Percentiles rank a stretch among this genome's conserved stretches.
phyloP scores from a whole-genome alignment of 2,113 vertebrate species.

The Notarius lentiginosus region DNA sequence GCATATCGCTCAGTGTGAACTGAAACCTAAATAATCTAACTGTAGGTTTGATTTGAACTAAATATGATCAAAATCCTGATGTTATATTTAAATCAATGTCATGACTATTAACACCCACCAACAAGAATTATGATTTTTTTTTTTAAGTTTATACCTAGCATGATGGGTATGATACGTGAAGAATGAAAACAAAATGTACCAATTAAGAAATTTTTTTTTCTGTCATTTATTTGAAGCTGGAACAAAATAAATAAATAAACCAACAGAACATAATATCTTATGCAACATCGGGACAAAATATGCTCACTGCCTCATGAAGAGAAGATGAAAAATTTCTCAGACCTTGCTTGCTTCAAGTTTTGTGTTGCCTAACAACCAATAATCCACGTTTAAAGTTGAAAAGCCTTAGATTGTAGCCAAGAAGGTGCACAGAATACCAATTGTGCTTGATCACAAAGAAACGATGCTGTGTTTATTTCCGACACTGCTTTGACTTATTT shows the following conservation, averaged over 20 bases:
- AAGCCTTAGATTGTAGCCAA: neutral
- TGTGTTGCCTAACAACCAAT: neutral
- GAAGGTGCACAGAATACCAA: neutral
- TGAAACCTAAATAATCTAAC: neutral
- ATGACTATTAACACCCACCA: neutral
- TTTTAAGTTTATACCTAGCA: neutral
- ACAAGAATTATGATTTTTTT: neutral
- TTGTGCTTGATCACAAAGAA: slow-evolving; percentile 2
- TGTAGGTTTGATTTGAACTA: neutral
- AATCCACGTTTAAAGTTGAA: neutral
- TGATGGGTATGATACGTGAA: neutral
- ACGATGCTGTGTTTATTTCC: slow-evolving; percentile 60
- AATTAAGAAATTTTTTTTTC: neutral
- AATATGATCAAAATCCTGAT: neutral
- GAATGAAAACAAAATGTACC: slow-evolving; percentile 1
- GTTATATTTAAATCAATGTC: neutral
- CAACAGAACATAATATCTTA: neutral
- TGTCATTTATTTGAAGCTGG: neutral
- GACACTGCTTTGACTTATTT: slow-evolving; percentile 73
- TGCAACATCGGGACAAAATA: neutral
- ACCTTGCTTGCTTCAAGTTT: neutral
- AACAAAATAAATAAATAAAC: neutral
- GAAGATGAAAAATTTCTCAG: neutral
- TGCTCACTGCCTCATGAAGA: neutral
- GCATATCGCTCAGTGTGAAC: slow-evolving; percentile 14